These are phyloP conservation scores for Corvus hawaiiensis DNA, from an alignment of 2,113 vertebrate species.

Conservation along the genomic window DNA sequence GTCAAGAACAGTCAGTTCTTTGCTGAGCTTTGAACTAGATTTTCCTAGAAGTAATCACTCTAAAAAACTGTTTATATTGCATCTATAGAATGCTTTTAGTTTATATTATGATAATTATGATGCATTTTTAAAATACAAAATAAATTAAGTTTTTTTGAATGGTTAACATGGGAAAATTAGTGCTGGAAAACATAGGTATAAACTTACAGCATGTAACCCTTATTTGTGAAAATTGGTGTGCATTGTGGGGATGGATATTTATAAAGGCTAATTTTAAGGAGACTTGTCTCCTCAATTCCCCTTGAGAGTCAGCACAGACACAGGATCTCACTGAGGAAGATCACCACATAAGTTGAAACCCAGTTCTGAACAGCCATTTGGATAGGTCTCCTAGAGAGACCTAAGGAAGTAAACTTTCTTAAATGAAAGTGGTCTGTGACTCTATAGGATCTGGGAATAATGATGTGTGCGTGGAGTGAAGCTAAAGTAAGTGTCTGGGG, in stretches of 20 bases:
- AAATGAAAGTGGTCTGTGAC: neutral
- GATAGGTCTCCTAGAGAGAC: neutral
- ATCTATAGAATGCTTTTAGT: neutral
- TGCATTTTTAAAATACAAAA: neutral
- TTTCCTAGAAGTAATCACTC: neutral
- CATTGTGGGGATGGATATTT: neutral
- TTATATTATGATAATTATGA: neutral
- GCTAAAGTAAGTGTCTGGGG: neutral
- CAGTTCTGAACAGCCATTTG: neutral
- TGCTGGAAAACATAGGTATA: neutral
- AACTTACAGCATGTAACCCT: neutral
- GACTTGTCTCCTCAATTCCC: neutral
- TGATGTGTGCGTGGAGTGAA: neutral
- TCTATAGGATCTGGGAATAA: neutral
- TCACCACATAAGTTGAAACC: neutral
- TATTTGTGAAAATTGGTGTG: neutral
- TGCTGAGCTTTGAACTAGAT: neutral
- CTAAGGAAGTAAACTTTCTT: neutral
- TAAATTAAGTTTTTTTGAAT: neutral
- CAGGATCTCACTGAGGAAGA: neutral
- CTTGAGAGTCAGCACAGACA: neutral
- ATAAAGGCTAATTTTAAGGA: neutral
- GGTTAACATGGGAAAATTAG: neutral
- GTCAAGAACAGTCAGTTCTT: neutral
- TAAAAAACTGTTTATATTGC: neutral